A percentile compares a stretch with the other conserved stretches of the same genome.
phyloP scores from a whole-genome alignment of 2,797 vertebrate genomes.

The Microctenopoma stevenorrisi region DNA sequence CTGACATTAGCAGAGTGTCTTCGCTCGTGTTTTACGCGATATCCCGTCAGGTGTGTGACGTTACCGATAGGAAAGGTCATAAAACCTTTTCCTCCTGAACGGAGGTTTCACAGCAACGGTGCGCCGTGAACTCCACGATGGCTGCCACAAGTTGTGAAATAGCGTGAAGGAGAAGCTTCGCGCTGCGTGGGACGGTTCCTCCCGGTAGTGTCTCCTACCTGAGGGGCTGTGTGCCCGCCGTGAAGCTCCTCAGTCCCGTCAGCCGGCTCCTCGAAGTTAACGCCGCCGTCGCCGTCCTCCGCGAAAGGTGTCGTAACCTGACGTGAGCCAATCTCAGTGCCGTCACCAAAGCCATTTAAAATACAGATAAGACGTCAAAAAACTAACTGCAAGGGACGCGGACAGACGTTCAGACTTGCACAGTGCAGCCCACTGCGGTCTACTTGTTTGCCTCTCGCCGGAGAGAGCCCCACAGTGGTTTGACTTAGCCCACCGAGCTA shows the following conservation, averaged over 20 bases:
- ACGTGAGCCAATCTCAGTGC: conserved; percentile 48
- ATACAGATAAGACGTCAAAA: accelerated
- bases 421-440: not conserved
- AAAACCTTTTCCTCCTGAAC: not conserved
- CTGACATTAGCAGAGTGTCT: not conserved
- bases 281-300: conserved; percentile 24
- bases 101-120: not conserved
- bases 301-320: conserved; percentile 21
- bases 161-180: not conserved
- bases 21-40: not conserved
- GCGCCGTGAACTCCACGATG: too few relatives aligned
- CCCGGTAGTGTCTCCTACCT: conserved; percentile 43
- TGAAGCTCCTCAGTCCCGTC: conserved; percentile 44
- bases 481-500: conserved; percentile 3
- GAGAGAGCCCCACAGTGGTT: not conserved
- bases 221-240: conserved; percentile 29
- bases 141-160: too few relatives aligned
- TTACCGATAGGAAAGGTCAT: not conserved
- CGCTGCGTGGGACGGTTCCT: too few relatives aligned
- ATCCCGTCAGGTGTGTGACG: not conserved
- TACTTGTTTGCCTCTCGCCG: not conserved
- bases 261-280: not conserved
- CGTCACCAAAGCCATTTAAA: conserved; percentile 64
- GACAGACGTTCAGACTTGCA: not conserved
- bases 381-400: too few relatives aligned